Evolutionary conservation across 2,797 vertebrate genomes (phyloP), one percentile per base, ranked within the genome.

Genomic region (Trichosurus vulpecula): DNA sequence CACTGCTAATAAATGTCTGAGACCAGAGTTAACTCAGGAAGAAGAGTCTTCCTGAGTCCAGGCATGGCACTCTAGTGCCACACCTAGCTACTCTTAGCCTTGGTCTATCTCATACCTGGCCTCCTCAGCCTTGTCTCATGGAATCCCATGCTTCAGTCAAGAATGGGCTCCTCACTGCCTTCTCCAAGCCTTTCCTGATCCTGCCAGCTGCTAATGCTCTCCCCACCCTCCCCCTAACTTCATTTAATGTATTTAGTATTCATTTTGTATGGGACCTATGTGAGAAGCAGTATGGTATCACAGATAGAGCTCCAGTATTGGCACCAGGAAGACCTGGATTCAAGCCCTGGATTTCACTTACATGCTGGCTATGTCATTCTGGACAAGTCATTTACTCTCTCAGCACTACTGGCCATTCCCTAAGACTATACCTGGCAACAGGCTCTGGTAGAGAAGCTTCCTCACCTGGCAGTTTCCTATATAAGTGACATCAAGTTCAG

Each of bases 291-390:
- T 12, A 1, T 6, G 54, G 90, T 89, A 52, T 47, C 16, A 89
- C 22, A 52, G 12, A 55, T 56, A 74, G 81, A 53, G 29, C 54
- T 0, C 16, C 0, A 5, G 2, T n/a, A 35, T 9, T n/a, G 4
- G 53, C 11, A 4, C 14, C 51, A 19, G 90, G 66, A 55, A 81
- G 41, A n/a, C 2, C 90, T 41, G 87, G 3, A 52, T 13, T 47
- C 52, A 53, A 52, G 89, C 19, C 57, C 9, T 3, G n/a, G 31
- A 3, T 13, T 41, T 53, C 54, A 89, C 58, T 91, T 47, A 2
- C 81, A 27, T 47, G 9, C 51, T n/a, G 10, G 66, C 58, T 56
- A n/a, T 2, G 22, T 29, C 55, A 35, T 22, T 91, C 5, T 13
- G 0, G 8, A 9, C 92, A 52, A 8, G 30, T 54, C 54, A 66